Conservation (phyloP, 2,113 vertebrate genomes). For the Cygnus atratus region DNA sequence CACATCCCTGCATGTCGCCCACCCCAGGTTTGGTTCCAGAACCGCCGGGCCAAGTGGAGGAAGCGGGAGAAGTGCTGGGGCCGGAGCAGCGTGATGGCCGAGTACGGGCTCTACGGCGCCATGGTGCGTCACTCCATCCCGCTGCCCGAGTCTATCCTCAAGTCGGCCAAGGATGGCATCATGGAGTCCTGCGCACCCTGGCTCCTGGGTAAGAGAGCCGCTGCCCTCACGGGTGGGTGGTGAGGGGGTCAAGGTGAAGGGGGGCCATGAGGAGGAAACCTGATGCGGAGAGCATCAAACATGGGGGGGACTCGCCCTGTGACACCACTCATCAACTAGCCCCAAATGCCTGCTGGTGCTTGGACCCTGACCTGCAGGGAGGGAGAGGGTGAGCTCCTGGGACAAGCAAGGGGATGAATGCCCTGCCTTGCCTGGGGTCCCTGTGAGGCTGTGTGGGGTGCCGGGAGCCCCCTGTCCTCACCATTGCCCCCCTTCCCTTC, state of each 20-base stretch:
- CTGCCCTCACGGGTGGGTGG: neutral
- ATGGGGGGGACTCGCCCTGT: too few species aligned
- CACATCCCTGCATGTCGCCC: neutral
- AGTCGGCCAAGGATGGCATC: constrained; percentile 98
- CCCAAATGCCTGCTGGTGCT: neutral
- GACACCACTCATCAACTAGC: neutral
- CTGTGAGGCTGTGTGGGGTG: neutral
- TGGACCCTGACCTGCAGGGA: neutral
- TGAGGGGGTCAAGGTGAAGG: neutral
- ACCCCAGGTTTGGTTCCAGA: constrained; percentile 97
- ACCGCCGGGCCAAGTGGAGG: constrained; percentile 97
- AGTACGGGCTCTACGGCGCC: constrained; percentile 95
- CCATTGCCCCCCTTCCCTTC: neutral
- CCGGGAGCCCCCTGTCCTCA: neutral
- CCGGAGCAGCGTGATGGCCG: constrained; percentile 97
- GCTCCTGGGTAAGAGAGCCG: constrained; percentile 90
- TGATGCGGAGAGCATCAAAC: neutral
- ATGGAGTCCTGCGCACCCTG: constrained; percentile 99
- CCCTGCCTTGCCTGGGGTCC: neutral
- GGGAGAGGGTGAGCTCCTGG: too few species aligned
- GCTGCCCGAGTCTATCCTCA: constrained; percentile 97
- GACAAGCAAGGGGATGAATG: too few species aligned
- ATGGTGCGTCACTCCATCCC: constrained; percentile 99
- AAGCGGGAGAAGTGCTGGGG: constrained; percentile 99
- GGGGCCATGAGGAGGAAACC: neutral